Evolutionary conservation across 1,140 invertebrate species (phyloP), one percentile per base, ranked within the genome.

Genomic region (Penaeus indicus): DNA sequence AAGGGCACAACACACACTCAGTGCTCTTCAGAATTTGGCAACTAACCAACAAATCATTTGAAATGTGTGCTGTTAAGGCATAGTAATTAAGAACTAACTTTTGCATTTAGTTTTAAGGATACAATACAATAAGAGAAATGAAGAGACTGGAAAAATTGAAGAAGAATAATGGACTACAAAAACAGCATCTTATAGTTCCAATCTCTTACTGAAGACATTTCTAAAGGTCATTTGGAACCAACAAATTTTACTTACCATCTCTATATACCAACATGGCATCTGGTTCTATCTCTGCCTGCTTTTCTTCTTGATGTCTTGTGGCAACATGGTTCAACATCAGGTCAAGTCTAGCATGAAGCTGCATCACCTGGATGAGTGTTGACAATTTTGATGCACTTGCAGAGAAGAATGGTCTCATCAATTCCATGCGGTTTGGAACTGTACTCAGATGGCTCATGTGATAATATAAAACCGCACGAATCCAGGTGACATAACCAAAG

Each of bases 361-460:
- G 79, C 27, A 63, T 83, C 79, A 88, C 22, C 67, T 88, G 86
- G 19, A 61, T 47, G 54, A 88, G 69, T 54, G 86, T 63, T 1
- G 86, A 60, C 67, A 83, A 62, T 27, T 80, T 62, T 22, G 79
- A 27, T 27, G 67, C 67, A 82, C 63, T 72, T 25, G 42, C 69
- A 21, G 63, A 54, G 47, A 77, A 83, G 79, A 88, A 88, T 5
- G 86, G 86, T 61, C 61, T 42, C 86, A 88, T 69, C 62, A 88
- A 25, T 64, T 88, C 79, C 80, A 75, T 42, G 11, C 80, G 86
- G 21, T 88, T 47, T 21, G 86, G 86, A n/a, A 83, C 54, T 32
- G 86, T 83, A 27, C 63, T 69, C 3, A 88, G 63, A 60, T 83
- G 86, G 42, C 86, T 83, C 86, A 88, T 88, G 79, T 88, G 86